These are phyloP conservation scores for Calameuta idolon DNA, from an alignment of 2,888 invertebrate species.

Conservation along the genomic window DNA sequence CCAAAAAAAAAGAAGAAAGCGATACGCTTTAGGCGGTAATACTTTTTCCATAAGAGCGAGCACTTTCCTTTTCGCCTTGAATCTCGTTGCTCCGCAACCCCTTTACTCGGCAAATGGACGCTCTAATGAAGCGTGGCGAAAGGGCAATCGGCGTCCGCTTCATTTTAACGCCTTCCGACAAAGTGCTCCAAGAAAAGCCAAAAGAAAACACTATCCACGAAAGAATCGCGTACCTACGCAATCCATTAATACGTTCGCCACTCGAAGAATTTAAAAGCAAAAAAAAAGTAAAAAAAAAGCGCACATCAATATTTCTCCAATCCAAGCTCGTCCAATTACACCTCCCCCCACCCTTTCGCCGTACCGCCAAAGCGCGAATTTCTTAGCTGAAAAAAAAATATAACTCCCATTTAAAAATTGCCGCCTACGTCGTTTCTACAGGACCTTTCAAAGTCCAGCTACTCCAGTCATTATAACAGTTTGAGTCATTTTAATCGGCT, in stretches of 20 bases:
- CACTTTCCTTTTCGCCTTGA: neutral
- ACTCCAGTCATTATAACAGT: neutral
- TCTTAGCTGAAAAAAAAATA: neutral
- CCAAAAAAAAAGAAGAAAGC: neutral
- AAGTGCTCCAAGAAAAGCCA: neutral
- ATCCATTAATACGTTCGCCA: neutral
- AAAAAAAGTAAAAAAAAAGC: neutral
- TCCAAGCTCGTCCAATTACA: too few relatives aligned
- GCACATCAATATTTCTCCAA: neutral
- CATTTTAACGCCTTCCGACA: neutral
- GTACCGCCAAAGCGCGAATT: neutral
- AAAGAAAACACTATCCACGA: neutral
- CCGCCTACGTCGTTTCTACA: neutral
- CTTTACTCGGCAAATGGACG: neutral
- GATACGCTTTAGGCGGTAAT: neutral
- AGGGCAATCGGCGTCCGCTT: neutral
- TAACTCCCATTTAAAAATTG: neutral
- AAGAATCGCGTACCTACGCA: neutral
- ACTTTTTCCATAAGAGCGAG: neutral
- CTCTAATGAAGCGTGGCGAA: neutral
- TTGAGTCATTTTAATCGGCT: neutral
- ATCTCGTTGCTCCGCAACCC: neutral
- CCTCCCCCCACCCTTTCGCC: neutral
- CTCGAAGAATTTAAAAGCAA: neutral
- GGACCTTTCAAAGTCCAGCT: too few relatives aligned